Evolutionary conservation across 1,140 invertebrate species (phyloP), one percentile per base, ranked within the genome.

Genomic region (Drosophila insularis): DNA sequence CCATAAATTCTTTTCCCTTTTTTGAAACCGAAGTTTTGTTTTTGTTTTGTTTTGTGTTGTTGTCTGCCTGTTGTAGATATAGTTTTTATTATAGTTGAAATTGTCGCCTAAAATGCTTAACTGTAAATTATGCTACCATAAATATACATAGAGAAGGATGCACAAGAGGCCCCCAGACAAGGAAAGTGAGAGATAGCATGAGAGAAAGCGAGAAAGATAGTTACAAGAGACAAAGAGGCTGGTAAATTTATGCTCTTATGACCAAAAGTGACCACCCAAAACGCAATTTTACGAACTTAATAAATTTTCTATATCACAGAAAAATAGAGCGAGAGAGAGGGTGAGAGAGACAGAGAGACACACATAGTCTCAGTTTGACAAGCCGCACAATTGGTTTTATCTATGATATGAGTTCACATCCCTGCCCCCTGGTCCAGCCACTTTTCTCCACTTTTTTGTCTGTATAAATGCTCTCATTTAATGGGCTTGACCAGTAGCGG

Each of bases 81-180:
- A 81, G 81, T 86, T 86, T 87, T 79, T 75, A 79, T 81, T 76
- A 63, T 70, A 66, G 68, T 66, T 73, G 69, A 74, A 86, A 86
- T 86, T 87, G 82, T 86, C 82, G 79, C 75, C 79, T 82, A 71
- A 84, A 87, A 89, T 80, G 84, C 84, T 87, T 87, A 80, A 89
- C 80, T 65, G 58, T 87, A 71, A 87, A 89, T 89, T 87, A 87
- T 87, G 80, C 82, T 74, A 69, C 73, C 76, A 89, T 37, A 37
- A 37, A 37, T 37, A 37, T 37, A 37, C 35, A 37, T 80, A 89
- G 87, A 86, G 75, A 82, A 68, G 68, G 62, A 70, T 70, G 53
- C 39, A 37, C 32, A 13, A 40, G 27, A 27, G 27, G 11, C 39
- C 8, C 8, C 1, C 32, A 35, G 14, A 65, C 19, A 40, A 31